These are phyloP conservation scores for Gymnodraco acuticeps DNA, from an alignment of 2,797 vertebrate genomes.

Conservation along the genomic window DNA sequence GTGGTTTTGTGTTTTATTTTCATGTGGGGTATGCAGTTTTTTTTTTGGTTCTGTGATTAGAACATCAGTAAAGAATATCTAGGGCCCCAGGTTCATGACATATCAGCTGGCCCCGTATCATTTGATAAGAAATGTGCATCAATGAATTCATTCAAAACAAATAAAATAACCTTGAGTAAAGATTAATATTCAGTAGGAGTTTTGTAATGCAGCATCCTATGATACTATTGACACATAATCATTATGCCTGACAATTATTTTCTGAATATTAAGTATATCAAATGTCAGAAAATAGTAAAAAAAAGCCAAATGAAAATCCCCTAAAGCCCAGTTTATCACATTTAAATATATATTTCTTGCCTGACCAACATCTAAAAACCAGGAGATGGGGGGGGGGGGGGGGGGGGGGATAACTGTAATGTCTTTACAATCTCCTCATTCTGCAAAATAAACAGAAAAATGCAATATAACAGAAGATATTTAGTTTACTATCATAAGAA, in stretches of 20 bases:
- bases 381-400: neutral
- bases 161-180: neutral
- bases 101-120: too few relatives aligned
- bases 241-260: neutral
- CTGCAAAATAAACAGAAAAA: too few relatives aligned
- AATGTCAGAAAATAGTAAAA: neutral
- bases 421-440: too few relatives aligned
- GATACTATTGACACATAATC: neutral
- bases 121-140: neutral
- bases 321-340: neutral
- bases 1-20: slow-evolving; percentile 29
- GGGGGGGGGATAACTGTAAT: too few relatives aligned
- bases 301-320: neutral
- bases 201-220: neutral
- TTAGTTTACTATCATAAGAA: neutral
- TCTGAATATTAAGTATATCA: neutral
- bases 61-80: neutral
- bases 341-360: neutral
- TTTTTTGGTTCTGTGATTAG: neutral
- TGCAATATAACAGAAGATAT: too few relatives aligned
- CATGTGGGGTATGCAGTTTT: too few relatives aligned
- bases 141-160: neutral
- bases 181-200: neutral
- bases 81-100: neutral
- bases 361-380: neutral